A percentile compares a stretch with the other conserved stretches of the same genome.
Evolutionary conservation across 1,140 invertebrate species (phyloP).

Genomic region (Drosophila pruinosa): DNA sequence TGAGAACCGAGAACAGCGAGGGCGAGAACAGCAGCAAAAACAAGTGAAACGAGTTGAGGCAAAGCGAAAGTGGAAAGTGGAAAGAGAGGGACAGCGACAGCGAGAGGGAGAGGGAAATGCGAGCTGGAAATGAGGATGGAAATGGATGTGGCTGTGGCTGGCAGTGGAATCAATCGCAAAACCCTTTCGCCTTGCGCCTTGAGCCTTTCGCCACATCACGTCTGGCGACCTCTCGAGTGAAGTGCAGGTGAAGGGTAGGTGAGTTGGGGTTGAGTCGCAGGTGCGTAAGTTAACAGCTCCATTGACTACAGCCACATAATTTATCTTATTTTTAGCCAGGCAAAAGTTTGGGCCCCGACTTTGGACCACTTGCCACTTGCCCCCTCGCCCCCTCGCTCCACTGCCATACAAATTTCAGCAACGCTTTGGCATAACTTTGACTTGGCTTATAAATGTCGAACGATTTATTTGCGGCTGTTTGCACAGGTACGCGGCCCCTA

Average conservation of each 20-base stretch:
- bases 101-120: not conserved
- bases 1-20: slow-evolving; percentile 6
- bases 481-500: slow-evolving; percentile 26
- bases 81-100: not conserved
- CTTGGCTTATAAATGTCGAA: slow-evolving; percentile 80
- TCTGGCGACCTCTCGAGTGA: not conserved
- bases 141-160: not conserved
- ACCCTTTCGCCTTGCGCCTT: slow-evolving; percentile 30
- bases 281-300: slow-evolving; percentile 77
- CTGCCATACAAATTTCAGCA: slow-evolving; percentile 56
- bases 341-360: slow-evolving; percentile 15
- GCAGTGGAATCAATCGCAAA: slow-evolving; percentile 26
- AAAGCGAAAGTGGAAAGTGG: slow-evolving; percentile 25
- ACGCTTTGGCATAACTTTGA: slow-evolving; percentile 77
- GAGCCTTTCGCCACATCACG: slow-evolving; percentile 32
- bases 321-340: slow-evolving; percentile 76
- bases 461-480: slow-evolving; percentile 76
- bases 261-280: slow-evolving; percentile 34
- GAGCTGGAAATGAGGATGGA: not conserved
- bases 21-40: slow-evolving; percentile 1
- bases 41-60: not conserved
- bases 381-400: not conserved
- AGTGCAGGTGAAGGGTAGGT: not conserved
- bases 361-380: slow-evolving; percentile 4
- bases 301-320: slow-evolving; percentile 78